A percentile compares a stretch with the other conserved stretches of the same genome.
These are phyloP conservation scores for Dinothrombium tinctorium DNA, from an alignment of 1,140 invertebrate genomes.

Conservation along the genomic window DNA sequence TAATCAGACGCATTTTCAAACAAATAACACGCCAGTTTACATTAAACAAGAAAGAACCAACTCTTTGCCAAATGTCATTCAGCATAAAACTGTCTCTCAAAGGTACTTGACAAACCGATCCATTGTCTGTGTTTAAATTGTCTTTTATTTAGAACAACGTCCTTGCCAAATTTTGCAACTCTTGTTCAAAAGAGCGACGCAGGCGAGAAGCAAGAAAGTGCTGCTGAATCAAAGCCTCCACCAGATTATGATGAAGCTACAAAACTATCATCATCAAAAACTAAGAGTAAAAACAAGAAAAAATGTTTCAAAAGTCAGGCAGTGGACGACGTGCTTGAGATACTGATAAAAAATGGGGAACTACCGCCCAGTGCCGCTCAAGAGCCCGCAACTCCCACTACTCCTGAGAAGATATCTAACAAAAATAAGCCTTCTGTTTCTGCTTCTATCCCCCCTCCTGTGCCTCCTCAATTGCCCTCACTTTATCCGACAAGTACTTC, in stretches of 20 bases:
- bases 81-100: background rate
- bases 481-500: background rate
- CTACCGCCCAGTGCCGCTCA: slow-evolving; percentile 60
- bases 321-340: slow-evolving; percentile 83
- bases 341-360: slow-evolving; percentile 76
- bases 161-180: slow-evolving; percentile 26
- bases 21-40: slow-evolving; percentile 3
- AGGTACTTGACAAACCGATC: background rate
- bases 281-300: too few species aligned
- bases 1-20: background rate
- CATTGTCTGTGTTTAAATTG: background rate
- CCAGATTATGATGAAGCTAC: slow-evolving; percentile 45
- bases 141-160: slow-evolving; percentile 20
- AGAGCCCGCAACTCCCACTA: slow-evolving; percentile 43
- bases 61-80: slow-evolving; percentile 14
- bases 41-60: slow-evolving; percentile 11
- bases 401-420: slow-evolving; percentile 18
- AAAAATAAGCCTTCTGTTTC: background rate
- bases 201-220: slow-evolving; percentile 4
- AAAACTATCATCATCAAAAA: slow-evolving; percentile 26
- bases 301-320: slow-evolving; percentile 48
- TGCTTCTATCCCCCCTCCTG: background rate
- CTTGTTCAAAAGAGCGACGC: slow-evolving; percentile 7
- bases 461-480: background rate
- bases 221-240: slow-evolving; percentile 21